Percentiles rank a stretch among this genome's conserved stretches.
Evolutionary conservation across 2,888 invertebrate genomes (phyloP).

Genomic region (Drosophila anomelani): DNA sequence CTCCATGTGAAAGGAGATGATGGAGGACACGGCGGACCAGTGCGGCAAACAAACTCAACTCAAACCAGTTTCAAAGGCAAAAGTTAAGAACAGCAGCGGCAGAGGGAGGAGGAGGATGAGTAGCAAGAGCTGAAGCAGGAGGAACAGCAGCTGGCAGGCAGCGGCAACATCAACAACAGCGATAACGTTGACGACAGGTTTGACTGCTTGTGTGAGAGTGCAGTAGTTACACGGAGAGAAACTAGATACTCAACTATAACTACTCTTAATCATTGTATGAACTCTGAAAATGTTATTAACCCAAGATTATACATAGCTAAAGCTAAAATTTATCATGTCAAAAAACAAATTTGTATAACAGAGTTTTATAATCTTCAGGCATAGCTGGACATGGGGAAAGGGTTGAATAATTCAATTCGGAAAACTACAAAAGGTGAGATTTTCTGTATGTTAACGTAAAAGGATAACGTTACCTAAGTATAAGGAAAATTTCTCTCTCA

Average conservation of each 20-base stretch:
- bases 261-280: not conserved
- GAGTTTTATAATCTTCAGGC: not conserved
- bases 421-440: no score
- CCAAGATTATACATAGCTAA: no score
- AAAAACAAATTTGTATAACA: no score
- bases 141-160: conserved; percentile 56
- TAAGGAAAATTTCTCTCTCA: not conserved
- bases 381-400: no score
- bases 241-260: not conserved
- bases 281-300: not conserved
- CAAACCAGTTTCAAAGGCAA: conserved; percentile 69
- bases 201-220: conserved; percentile 29
- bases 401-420: not conserved
- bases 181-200: conserved; percentile 54
- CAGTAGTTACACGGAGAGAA: conserved; percentile 20
- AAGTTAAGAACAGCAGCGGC: conserved; percentile 48
- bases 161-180: conserved; percentile 46
- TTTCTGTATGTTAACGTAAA: not conserved
- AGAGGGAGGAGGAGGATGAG: not conserved
- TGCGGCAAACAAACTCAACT: conserved; percentile 63
- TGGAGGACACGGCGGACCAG: conserved; percentile 30
- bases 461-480: no score
- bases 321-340: no score
- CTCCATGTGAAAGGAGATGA: conserved; percentile 21
- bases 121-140: conserved; percentile 4